Evolutionary conservation across 2,797 vertebrate genomes (phyloP).

Genomic region (Galago senegalensis): DNA sequence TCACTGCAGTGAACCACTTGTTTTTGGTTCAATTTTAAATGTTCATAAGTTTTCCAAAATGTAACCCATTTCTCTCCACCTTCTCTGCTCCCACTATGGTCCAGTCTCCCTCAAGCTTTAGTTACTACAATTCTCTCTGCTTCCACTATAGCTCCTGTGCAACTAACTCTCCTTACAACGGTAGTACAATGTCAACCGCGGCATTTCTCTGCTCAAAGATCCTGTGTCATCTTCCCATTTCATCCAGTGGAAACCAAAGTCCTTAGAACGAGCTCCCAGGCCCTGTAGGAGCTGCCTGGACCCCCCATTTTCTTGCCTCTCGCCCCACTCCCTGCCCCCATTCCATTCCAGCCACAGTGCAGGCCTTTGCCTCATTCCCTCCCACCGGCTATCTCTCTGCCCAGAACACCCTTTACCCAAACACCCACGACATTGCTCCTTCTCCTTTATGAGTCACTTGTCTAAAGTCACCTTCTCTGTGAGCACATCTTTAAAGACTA

Average conservation of each 20-base stretch:
- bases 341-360: fast-evolving
- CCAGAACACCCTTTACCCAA: neutral
- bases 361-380: too few relatives aligned
- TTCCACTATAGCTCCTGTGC: neutral
- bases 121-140: too few relatives aligned
- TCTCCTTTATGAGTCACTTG: neutral
- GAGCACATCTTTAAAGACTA: neutral
- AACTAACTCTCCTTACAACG: too few relatives aligned
- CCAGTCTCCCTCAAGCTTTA: too few relatives aligned
- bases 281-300: fast-evolving
- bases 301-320: fast-evolving
- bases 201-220: neutral
- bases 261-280: fast-evolving
- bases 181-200: neutral
- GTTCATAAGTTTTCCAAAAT: neutral
- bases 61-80: neutral
- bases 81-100: neutral
- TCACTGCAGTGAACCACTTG: neutral
- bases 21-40: neutral
- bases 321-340: neutral
- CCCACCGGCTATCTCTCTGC: neutral
- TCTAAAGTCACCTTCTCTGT: neutral
- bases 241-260: neutral
- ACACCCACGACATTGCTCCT: neutral
- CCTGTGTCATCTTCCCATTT: neutral